Conservation (phyloP, 2,888 invertebrate species). For the Drosophila anomelani region DNA sequence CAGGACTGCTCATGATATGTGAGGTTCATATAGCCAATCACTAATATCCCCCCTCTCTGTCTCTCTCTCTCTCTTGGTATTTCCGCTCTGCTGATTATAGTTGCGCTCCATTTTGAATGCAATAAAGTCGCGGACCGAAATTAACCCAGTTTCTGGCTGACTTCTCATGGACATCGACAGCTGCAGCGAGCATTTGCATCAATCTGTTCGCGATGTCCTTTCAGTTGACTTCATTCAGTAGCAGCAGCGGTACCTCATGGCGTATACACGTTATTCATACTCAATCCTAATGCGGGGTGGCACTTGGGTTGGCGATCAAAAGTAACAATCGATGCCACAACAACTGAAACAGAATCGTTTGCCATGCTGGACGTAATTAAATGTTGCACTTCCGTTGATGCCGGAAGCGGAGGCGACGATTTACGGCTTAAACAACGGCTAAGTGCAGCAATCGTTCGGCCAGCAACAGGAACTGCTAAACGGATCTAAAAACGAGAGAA, state of each 20-base stretch:
- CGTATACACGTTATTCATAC: constrained; percentile 38
- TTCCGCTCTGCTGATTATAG: constrained; percentile 36
- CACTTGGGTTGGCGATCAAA: background rate
- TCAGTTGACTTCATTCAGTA: constrained; percentile 29
- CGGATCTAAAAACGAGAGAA: constrained; percentile 2
- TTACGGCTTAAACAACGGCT: constrained; percentile 43
- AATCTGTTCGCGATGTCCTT: constrained; percentile 27
- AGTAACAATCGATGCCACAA: constrained; percentile 17
- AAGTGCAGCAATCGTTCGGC: constrained; percentile 36
- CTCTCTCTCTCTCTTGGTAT: constrained; percentile 5
- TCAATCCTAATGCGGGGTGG: constrained; percentile 15
- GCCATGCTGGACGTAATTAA: constrained; percentile 59
- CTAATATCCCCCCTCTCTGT: background rate
- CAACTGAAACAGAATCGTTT: constrained; percentile 53
- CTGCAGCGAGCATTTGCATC: constrained; percentile 35
- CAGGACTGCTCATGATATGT: constrained; percentile 41
- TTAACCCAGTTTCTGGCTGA: constrained; percentile 59
- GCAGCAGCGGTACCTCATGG: constrained; percentile 31
- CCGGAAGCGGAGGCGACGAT: constrained; percentile 45
- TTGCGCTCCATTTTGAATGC: constrained; percentile 53
- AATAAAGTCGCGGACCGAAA: constrained; percentile 61
- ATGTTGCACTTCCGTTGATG: constrained; percentile 52
- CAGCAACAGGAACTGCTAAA: constrained; percentile 34
- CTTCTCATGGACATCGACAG: constrained; percentile 32
- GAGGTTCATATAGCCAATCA: constrained; percentile 9